A percentile compares a stretch with the other conserved stretches of the same genome.
These are phyloP conservation scores for Hypsopygia costalis DNA, from an alignment of 2,888 invertebrate genomes.

Conservation along the genomic window DNA sequence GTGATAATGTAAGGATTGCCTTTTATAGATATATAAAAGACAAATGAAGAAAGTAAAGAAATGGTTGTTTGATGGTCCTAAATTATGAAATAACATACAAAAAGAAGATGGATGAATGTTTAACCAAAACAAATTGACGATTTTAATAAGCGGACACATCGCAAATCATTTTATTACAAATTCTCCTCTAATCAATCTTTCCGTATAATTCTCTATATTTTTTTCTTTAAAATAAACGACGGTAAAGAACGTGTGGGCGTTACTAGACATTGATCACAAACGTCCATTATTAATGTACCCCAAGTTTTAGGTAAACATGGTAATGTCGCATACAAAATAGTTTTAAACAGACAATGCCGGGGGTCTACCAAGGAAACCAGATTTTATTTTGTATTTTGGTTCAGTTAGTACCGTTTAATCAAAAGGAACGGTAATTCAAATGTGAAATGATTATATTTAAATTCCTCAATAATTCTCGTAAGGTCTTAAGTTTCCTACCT, in stretches of 20 bases:
- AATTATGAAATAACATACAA: too few species aligned
- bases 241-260: conserved; percentile 39
- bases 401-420: too few species aligned
- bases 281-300: conserved; percentile 54
- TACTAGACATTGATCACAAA: conserved; percentile 43
- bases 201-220: neutral
- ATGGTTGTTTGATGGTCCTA: too few species aligned
- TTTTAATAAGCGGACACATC: conserved; percentile 1
- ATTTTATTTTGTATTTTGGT: too few species aligned
- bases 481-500: too few species aligned
- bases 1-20: too few species aligned
- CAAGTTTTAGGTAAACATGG: conserved; percentile 45
- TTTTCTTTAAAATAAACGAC: conserved; percentile 6
- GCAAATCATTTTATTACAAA: conserved; percentile 13
- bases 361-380: neutral
- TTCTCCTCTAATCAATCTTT: conserved; percentile 20
- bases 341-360: conserved; percentile 38
- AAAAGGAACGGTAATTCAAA: too few species aligned
- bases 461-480: too few species aligned
- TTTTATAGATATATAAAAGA: too few species aligned
- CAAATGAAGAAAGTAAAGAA: too few species aligned
- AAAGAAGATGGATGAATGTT: too few species aligned
- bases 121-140: neutral
- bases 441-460: too few species aligned
- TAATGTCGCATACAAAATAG: conserved; percentile 38